Conservation (phyloP, 2,888 invertebrate species). For the Erpobdella octoculata region DNA sequence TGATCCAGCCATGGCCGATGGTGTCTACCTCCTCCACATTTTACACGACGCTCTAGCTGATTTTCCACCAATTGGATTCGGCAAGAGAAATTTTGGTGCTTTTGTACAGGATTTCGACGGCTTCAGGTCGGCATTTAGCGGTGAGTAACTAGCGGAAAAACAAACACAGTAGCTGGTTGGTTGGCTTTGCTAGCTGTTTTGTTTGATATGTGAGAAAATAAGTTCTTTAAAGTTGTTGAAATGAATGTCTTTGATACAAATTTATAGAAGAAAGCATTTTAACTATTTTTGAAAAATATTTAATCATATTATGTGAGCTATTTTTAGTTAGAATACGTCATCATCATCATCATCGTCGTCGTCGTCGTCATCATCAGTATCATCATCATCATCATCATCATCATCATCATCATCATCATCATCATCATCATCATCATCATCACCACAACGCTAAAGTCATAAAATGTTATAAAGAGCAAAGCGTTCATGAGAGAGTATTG, state of each 20-base stretch:
- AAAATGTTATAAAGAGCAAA: no score
- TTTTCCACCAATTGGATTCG: neutral
- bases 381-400: neutral
- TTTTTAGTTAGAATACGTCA: neutral
- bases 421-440: neutral
- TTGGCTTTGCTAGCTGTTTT: no score
- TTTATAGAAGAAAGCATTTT: no score
- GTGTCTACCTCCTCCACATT: conserved; percentile 8
- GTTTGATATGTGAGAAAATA: no score
- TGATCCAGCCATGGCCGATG: conserved; percentile 18
- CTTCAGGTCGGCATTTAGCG: conserved; percentile 8
- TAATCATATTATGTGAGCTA: no score
- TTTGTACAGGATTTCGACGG: neutral
- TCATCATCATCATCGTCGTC: neutral
- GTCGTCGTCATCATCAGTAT: neutral
- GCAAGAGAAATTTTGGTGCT: neutral
- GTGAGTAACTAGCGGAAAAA: neutral
- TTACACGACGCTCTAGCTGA: neutral
- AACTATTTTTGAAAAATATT: no score
- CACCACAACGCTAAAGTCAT: no score
- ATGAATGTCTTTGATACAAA: no score
- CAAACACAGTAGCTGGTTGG: no score
- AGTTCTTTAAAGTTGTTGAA: no score
- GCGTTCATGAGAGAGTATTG: no score
- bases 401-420: neutral